These are phyloP conservation scores for Xiphias gladius DNA, from an alignment of 2,113 vertebrate genomes.

Conservation along the genomic window DNA sequence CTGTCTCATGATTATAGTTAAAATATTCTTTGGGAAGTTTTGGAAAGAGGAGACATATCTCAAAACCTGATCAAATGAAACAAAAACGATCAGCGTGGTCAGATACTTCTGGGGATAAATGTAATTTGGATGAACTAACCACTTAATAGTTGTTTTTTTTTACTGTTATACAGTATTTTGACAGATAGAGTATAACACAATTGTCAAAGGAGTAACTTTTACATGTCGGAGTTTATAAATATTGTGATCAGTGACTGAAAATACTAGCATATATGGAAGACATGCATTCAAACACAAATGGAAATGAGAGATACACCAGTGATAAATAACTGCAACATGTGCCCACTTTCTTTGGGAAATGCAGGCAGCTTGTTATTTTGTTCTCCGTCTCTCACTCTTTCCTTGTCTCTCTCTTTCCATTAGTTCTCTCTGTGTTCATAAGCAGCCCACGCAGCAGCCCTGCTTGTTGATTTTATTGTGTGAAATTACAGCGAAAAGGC, in stretches of 20 bases:
- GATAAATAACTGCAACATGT: constrained; percentile 24
- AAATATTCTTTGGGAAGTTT: too few species aligned
- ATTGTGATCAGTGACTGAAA: background rate
- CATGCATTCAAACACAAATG: background rate
- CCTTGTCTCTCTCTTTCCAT: constrained; percentile 52
- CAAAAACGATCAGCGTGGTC: too few species aligned
- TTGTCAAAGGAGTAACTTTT: background rate
- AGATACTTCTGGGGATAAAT: too few species aligned
- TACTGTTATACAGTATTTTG: too few species aligned
- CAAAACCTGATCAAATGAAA: too few species aligned
- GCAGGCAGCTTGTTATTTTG: constrained; percentile 31
- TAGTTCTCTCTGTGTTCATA: constrained; percentile 58
- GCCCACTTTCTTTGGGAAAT: constrained; percentile 21
- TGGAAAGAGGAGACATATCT: too few species aligned
- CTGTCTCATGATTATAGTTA: too few species aligned
- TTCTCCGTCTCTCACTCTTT: constrained; percentile 47
- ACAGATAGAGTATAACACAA: too few species aligned
- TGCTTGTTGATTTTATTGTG: constrained; percentile 65
- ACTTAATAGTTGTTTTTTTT: too few species aligned
- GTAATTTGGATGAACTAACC: too few species aligned
- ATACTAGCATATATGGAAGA: background rate
- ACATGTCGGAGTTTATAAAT: background rate
- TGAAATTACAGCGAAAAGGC: constrained; percentile 63
- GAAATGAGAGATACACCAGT: constrained; percentile 14
- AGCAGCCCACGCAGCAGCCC: constrained; percentile 73